Conservation (phyloP, 2,113 vertebrate genomes). For the Ranitomeya imitator region DNA sequence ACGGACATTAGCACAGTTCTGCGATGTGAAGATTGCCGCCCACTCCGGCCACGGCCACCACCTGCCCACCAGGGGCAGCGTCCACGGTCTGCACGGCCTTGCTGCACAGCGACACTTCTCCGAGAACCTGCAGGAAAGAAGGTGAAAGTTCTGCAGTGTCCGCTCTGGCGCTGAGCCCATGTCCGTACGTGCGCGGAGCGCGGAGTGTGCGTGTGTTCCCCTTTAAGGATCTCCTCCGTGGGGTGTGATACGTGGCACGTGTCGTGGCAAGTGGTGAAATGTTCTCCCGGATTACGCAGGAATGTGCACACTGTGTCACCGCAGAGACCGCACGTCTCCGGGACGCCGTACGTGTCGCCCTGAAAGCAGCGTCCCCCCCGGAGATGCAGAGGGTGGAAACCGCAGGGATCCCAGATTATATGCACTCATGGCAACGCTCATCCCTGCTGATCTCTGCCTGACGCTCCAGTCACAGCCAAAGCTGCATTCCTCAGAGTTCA, state of each 20-base stretch:
- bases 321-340: not conserved
- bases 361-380: too few species aligned
- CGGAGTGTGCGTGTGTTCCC: not conserved
- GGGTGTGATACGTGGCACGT: not conserved
- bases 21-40: slow-evolving; percentile 62
- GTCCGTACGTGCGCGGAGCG: too few species aligned
- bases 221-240: not conserved
- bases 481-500: not conserved
- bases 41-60: slow-evolving; percentile 58
- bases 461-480: not conserved
- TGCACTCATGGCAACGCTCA: not conserved
- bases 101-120: slow-evolving; percentile 54
- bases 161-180: too few species aligned
- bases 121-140: slow-evolving; percentile 52
- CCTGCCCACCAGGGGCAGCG: slow-evolving; percentile 21
- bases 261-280: too few species aligned
- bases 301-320: not conserved
- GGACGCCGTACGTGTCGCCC: not conserved
- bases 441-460: not conserved
- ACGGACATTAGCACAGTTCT: slow-evolving; percentile 38
- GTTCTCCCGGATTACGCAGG: not conserved
- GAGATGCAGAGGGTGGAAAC: not conserved
- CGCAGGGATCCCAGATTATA: not conserved
- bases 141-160: too few species aligned
- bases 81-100: slow-evolving; percentile 60